Evolutionary conservation across 2,797 vertebrate species (phyloP), one percentile per base, ranked within the genome.

Genomic region (Enteromius radiatus): DNA sequence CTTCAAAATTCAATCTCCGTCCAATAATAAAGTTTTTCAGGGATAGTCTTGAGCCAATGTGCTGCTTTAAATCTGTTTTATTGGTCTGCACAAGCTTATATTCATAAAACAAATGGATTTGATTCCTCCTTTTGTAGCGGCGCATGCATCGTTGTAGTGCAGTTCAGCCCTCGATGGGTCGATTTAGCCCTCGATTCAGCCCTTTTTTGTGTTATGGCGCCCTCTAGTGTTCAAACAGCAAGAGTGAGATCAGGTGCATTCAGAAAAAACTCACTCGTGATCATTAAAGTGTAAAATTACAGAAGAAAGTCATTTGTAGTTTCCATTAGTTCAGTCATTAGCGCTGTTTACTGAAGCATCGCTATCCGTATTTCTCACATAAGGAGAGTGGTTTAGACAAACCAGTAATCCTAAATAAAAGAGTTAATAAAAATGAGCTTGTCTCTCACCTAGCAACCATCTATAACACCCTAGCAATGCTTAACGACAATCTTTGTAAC

Each of bases 211-310:
- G 31, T 76, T 71, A 31, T 84, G 64, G 56, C 49, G 2, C 79
- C 84, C 78, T 79, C 86, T 86, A 77, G 76, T 86, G 86, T 68
- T 71, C 70, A 64, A 23, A 49, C 3, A 36, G 28, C 65, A 49
- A 12, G 45, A 67, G 28, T 59, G 21, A 54, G 71, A 64, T 36
- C 6, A 23, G 52, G 14, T 23, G n/a, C 33, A 26, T 76, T 41
- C 9, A 59, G 23, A 21, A 3, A 3, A 21, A 74, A 23, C 33
- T 56, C 54, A 36, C n/a, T 59, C 23, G 15, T 41, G 65, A 68
- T 6, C 65, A 11, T 14, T 68, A 33, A 21, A 65, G 3, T 17
- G 52, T 23, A 23, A 43, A 68, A 38, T 17, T 10, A 38, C 31
- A 56, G 12, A 19, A 9, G 61, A 21, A 38, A 56, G 38, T 14